Evolutionary conservation across 1,140 invertebrate genomes (phyloP), one percentile per base, ranked within the genome.

Genomic region (Microplitis demolitor): DNA sequence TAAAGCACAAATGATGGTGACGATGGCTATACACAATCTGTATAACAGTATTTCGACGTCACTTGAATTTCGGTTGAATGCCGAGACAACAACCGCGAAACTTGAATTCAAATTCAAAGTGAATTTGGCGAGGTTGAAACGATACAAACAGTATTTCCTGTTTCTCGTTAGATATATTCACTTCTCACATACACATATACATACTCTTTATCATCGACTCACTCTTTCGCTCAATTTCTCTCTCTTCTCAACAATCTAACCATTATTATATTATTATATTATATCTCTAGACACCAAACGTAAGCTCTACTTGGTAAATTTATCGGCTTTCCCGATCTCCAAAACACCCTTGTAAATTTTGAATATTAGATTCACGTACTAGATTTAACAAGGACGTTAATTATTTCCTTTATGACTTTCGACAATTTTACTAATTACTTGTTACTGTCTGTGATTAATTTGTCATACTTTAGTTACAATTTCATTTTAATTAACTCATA

Each of bases 71-170:
- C 62, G 34, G 35, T 31, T 53, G 64, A 72, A 72, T 72, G 50
- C 71, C 71, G 72, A 73, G 72, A 73, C 72, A 54, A 73, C 66
- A 54, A 73, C 66, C 72, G 60, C 72, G 66, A 62, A 73, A 62
- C 72, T 73, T 60, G 66, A 69, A 62, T 56, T 68, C 37, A 60
- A 24, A 71, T 74, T 64, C 35, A 71, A 56, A 50, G 70, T 54
- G 39, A 72, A 72, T 72, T 14, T 72, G 24, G 70, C 64, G 34
- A 31, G 24, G 53, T 35, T 37, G 33, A 60, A 58, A 37, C 51
- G 31, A 72, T 72, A 66, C 45, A 72, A 66, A 64, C 61, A 45
- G 3, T 56, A 54, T 71, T 71, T 64, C 61, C 69, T 71, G 33
- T 50, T 63, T 24, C 4, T 39, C 53, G 1, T 4, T 61, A 33